phyloP scores from a whole-genome alignment of 2,113 vertebrate genomes.

The Lichenostomus cassidix region DNA sequence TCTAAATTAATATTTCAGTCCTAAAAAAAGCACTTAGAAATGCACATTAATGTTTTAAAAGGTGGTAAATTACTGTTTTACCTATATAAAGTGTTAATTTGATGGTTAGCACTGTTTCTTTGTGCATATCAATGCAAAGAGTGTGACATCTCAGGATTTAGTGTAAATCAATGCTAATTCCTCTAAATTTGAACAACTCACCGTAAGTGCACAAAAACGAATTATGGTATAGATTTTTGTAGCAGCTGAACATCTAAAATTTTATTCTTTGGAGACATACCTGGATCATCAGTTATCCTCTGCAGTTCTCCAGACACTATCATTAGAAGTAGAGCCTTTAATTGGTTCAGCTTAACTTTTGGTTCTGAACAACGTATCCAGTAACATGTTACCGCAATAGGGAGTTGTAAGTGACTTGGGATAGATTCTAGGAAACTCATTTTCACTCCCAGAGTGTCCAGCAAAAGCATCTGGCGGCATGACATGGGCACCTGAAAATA shows the following conservation, averaged over 20 bases:
- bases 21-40: not conserved
- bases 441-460: slow-evolving; percentile 76
- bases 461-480: slow-evolving; percentile 67
- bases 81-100: not conserved
- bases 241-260: not conserved
- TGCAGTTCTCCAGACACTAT: slow-evolving; percentile 72
- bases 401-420: slow-evolving; percentile 72
- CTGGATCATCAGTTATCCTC: slow-evolving; percentile 5
- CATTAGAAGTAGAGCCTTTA: slow-evolving; percentile 81
- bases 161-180: not conserved
- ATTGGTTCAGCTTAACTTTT: slow-evolving; percentile 61
- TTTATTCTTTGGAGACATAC: slow-evolving; percentile 42
- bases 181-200: not conserved
- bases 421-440: slow-evolving; percentile 44
- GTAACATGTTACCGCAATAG: slow-evolving; percentile 77
- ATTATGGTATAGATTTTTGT: not conserved
- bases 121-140: not conserved
- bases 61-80: not conserved
- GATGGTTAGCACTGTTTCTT: not conserved
- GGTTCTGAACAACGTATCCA: slow-evolving; percentile 76
- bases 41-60: not conserved
- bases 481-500: slow-evolving; percentile 61
- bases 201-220: fast-evolving
- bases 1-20: not conserved
- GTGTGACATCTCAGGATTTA: not conserved